Evolutionary conservation across 1,140 invertebrate genomes (phyloP), one percentile per base, ranked within the genome.

Genomic region (Musca vetustissima): DNA sequence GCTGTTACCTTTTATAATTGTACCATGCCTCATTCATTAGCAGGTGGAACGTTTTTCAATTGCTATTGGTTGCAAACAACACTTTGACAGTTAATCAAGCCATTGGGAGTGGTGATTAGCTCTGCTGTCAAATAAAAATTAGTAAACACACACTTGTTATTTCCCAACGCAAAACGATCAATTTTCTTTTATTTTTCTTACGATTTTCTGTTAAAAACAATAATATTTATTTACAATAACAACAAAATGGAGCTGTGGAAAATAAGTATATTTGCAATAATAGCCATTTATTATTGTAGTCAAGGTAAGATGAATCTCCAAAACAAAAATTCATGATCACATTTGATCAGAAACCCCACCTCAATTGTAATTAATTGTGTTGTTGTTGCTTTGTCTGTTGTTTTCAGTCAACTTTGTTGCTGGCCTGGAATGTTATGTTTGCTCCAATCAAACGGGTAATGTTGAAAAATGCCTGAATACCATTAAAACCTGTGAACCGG

Each of bases 361-460:
- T 22, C 36, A 61, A 64, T 24, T 72, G 76, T 73, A 72, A 79
- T 59, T 28, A 3, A 28, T 28, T 28, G 28, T 66, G 73, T 17
- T 17, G 57, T 64, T 65, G 50, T 36, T 65, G 49, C 15, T 22
- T 25, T n/a, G n/a, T n/a, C n/a, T n/a, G n/a, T 17, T 66, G 24
- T 64, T 71, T 64, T 21, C 32, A 77, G 81, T 81, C 1, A 67
- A 68, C 83, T 74, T 79, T 90, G 92, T 86, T 75, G 76, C 83
- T 78, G 86, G 88, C 70, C 85, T 98, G 69, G 95, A 98, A 85
- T 99, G 97, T 84, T 98, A 98, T 82, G 95, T 97, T 14, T 98
- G 97, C 83, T 87, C 89, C 66, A 89, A 93, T 74, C 96, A 99
- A 85, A 94, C 96, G 74, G 91, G 92, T 72, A 98, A 99, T 78